Conservation (phyloP, 2,888 invertebrate species). For the Heteromyza rotundicornis region DNA sequence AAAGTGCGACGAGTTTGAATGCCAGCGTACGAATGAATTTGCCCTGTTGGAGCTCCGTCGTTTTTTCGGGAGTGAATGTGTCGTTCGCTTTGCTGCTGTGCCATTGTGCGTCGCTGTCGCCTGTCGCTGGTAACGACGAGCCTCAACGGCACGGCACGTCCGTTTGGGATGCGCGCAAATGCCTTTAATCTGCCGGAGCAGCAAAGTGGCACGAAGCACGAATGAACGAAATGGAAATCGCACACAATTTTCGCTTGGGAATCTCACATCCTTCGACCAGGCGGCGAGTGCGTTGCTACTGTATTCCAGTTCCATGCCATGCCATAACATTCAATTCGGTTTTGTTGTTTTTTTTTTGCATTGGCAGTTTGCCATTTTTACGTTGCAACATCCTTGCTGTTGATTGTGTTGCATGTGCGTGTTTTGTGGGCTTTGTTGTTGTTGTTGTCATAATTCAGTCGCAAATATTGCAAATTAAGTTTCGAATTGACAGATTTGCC, state of each 20-base stretch:
- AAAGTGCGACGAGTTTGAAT: background rate
- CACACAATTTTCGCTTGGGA: slow-evolving; percentile 45
- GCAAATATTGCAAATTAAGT: too few species aligned
- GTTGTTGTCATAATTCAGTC: too few species aligned
- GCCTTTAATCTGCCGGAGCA: slow-evolving; percentile 60
- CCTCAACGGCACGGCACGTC: slow-evolving; percentile 8
- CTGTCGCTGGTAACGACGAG: background rate
- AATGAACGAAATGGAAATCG: slow-evolving; percentile 57
- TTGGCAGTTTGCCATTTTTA: too few species aligned
- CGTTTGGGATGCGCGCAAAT: slow-evolving; percentile 44
- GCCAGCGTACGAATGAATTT: too few species aligned
- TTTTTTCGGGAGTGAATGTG: background rate
- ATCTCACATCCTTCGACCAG: background rate
- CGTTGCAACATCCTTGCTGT: too few species aligned
- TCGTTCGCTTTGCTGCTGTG: background rate
- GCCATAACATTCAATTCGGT: too few species aligned
- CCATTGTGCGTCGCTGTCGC: background rate
- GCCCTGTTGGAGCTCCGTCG: background rate
- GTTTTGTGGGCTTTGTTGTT: too few species aligned
- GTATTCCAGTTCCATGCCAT: too few species aligned
- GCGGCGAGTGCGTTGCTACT: background rate
- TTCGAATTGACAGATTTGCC: too few species aligned
- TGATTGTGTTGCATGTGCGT: too few species aligned
- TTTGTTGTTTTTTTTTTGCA: too few species aligned
- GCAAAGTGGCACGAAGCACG: slow-evolving; percentile 60